Evolutionary conservation across 2,113 vertebrate genomes (phyloP), one percentile per base, ranked within the genome.

Genomic region (Willisornis vidua): DNA sequence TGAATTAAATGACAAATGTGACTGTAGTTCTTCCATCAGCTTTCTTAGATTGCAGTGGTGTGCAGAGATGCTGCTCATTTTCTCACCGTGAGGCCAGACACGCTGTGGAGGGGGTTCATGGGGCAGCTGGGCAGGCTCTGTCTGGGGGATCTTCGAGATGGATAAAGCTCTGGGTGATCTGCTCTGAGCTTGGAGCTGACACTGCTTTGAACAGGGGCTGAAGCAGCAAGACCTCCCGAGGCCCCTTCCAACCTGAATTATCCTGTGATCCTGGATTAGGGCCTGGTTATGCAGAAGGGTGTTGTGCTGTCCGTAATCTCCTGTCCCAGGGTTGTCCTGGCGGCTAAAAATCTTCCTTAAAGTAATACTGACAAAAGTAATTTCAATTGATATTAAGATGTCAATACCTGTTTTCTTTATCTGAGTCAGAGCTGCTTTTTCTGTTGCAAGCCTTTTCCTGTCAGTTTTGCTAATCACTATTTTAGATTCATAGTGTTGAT

Each of bases 401-500:
- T 78, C 49, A 37, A 11, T 68, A 49, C 19, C 41, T 19, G 12
- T 70, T 75, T 71, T 66, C 81, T 82, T 68, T 61, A 48, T 87
- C 54, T 68, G 61, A 66, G 52, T n/a, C 31, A 79, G 54, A 85
- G 76, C 66, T 82, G 35, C 52, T 22, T 92, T 59, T 91, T 65
- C 51, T 91, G 54, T 75, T 76, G 58, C 37, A 79, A 85, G 58
- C n/a, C 45, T 85, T 96, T 96, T 93, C 62, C 70, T 89, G 71
- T 87, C 78, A 52, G 2, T 85, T 91, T 89, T 90, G 54, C 31
- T 85, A 52, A 76, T 82, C 7, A 0, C 45, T 90, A 1, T 39
- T 76, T 83, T 79, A 82, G 46, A 90, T 83, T 73, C 14, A 19
- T 28, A 26, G 10, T 62, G 29, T 75, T 74, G 63, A 70, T 87